Evolutionary conservation across 2,888 invertebrate genomes (phyloP), one percentile per base, ranked within the genome.

Genomic region (Elegia similella): DNA sequence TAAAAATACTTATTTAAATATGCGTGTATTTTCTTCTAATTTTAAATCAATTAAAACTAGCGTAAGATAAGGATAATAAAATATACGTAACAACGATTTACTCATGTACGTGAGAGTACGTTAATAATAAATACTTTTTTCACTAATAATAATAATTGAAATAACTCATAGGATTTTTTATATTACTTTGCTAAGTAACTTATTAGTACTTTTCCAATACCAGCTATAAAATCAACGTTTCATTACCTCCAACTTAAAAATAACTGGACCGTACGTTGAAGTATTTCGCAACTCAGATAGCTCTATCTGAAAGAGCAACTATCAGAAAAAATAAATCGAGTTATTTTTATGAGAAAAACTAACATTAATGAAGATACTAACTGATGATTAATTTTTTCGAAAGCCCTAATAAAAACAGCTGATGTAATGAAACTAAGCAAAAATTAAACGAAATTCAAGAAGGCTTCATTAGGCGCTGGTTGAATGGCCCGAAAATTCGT

Each of bases 401-500:
- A 34, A 50, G 5, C 7, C 1, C 34, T 34, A 17, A n/a, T 3
- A 38, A 50, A 10, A 38, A 50, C 50, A 50, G 16, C 34, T 34
- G 34, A 50, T 48, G 15, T 38, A 12, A 34, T 34, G 50, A 50
- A 50, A 13, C 50, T 7, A 7, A 50, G 50, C 50, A 50, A 17
- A 38, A 50, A 34, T 16, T 16, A 38, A 50, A 50, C 38, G 38
- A 34, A 50, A 50, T 50, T 50, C 34, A 34, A 50, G 50, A 34
- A 16, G 50, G 34, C 38, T 38, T 50, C 34, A 34, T 38, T 50
- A 17, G 17, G 16, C 0, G 16, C 16, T 7, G 12, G 34, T 17
- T 50, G 34, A 34, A 50, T 50, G n/a, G 12, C 2, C 34, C 12
- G 16, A 38, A 38, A 38, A 38, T 38, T 38, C 38, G 38, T 38